Percentiles rank a stretch among this genome's conserved stretches.
Evolutionary conservation across 2,888 invertebrate genomes (phyloP).

Genomic region (Apeira syringaria): DNA sequence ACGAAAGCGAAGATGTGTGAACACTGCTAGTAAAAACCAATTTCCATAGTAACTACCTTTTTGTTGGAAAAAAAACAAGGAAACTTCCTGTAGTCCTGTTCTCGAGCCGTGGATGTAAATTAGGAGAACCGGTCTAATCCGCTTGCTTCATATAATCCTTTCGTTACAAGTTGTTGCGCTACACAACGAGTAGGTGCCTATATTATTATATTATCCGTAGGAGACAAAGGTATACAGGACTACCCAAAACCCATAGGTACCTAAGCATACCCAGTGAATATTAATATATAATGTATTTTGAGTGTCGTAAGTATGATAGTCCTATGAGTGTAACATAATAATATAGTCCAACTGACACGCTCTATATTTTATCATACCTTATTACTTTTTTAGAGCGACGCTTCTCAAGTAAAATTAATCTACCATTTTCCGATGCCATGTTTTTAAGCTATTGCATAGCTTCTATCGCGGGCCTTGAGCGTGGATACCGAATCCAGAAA

Average conservation of each 20-base stretch:
- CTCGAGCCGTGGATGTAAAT: conserved; percentile 49
- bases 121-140: conserved; percentile 52
- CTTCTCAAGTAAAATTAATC: conserved; percentile 24
- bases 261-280: conserved; percentile 36
- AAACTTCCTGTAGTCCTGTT: conserved; percentile 33
- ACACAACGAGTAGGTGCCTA: background rate
- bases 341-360: conserved; percentile 20
- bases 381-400: conserved; percentile 29
- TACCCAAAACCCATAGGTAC: too few species aligned
- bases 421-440: too few species aligned
- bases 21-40: conserved; percentile 45
- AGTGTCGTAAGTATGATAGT: too few species aligned
- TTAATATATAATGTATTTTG: conserved; percentile 11
- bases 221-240: background rate
- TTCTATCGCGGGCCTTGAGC: too few species aligned
- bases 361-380: conserved; percentile 26
- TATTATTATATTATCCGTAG: too few species aligned
- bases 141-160: conserved; percentile 59
- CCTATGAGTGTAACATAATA: conserved; percentile 17
- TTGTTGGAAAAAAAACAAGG: conserved; percentile 35
- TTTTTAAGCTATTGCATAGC: too few species aligned
- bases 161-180: conserved; percentile 52
- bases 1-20: conserved; percentile 42
- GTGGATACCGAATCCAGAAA: too few species aligned
- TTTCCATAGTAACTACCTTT: conserved; percentile 50